phyloP scores from a whole-genome alignment of 2,113 vertebrate genomes.

The Candoia aspera region DNA sequence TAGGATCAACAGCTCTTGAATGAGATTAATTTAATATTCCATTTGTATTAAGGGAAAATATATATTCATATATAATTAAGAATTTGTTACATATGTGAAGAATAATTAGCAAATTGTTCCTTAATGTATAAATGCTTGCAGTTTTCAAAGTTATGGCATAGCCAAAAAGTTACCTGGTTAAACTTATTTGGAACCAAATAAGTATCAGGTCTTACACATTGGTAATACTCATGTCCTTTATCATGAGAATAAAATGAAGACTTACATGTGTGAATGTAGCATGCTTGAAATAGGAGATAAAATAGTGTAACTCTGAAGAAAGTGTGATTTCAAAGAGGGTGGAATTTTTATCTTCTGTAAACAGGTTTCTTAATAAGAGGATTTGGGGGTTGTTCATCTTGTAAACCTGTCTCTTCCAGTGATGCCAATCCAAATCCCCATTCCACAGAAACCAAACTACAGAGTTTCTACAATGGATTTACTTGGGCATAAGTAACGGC shows the following conservation, averaged over 20 bases:
- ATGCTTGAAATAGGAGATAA: neutral
- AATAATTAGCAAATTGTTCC: conserved; percentile 38
- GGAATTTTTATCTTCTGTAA: neutral
- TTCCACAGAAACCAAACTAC: neutral
- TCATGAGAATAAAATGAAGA: neutral
- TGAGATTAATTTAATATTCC: neutral
- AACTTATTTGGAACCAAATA: neutral
- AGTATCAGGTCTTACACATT: neutral
- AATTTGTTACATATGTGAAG: conserved; percentile 30
- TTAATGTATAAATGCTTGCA: conserved; percentile 8
- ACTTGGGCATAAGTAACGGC: neutral
- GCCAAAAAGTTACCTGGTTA: neutral
- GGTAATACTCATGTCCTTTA: neutral
- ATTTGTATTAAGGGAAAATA: neutral
- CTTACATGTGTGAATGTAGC: neutral
- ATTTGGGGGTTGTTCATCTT: neutral
- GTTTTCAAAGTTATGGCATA: neutral
- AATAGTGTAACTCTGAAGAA: neutral
- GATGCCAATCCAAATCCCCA: neutral
- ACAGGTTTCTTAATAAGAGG: neutral
- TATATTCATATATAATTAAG: conserved; percentile 46
- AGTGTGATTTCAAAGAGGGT: neutral
- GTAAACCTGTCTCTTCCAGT: neutral
- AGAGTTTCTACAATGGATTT: neutral
- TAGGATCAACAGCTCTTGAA: neutral